phyloP scores from a whole-genome alignment of 2,888 invertebrate genomes.

The Zygaena filipendulae region DNA sequence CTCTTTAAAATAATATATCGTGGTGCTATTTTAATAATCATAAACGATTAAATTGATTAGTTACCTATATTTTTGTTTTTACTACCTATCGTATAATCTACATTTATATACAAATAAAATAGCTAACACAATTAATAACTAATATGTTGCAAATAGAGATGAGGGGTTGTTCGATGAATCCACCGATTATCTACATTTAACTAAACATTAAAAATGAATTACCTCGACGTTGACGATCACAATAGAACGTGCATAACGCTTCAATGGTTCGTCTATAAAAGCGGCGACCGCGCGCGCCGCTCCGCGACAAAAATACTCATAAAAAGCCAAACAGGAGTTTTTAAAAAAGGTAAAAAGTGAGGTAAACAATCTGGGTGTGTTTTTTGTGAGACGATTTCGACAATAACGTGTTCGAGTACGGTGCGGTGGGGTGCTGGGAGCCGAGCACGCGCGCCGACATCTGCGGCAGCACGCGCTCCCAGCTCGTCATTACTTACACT shows the following conservation, averaged over 20 bases:
- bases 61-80: too few relatives aligned
- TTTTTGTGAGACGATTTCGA: conserved; percentile 41
- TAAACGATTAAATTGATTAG: too few relatives aligned
- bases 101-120: too few relatives aligned
- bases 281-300: conserved; percentile 51
- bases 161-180: conserved; percentile 27
- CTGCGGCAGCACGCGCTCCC: conserved; percentile 27
- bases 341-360: conserved; percentile 64
- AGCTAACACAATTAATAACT: too few relatives aligned
- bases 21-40: too few relatives aligned
- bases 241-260: conserved; percentile 46
- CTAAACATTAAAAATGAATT: conserved; percentile 59
- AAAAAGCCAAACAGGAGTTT: conserved; percentile 55
- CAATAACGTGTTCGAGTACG: conserved; percentile 41
- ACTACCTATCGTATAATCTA: too few relatives aligned
- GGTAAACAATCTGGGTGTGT: conserved; percentile 60
- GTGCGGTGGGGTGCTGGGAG: conserved; percentile 48
- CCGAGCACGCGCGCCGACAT: conserved; percentile 41
- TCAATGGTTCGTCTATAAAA: conserved; percentile 47
- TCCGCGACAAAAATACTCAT: conserved; percentile 51
- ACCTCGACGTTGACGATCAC: conserved; percentile 39
- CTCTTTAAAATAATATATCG: too few relatives aligned
- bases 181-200: conserved; percentile 46
- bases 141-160: too few relatives aligned
- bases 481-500: too few relatives aligned